These are phyloP conservation scores for Limnephilus lunatus DNA, from an alignment of 2,888 invertebrate genomes.

Conservation along the genomic window DNA sequence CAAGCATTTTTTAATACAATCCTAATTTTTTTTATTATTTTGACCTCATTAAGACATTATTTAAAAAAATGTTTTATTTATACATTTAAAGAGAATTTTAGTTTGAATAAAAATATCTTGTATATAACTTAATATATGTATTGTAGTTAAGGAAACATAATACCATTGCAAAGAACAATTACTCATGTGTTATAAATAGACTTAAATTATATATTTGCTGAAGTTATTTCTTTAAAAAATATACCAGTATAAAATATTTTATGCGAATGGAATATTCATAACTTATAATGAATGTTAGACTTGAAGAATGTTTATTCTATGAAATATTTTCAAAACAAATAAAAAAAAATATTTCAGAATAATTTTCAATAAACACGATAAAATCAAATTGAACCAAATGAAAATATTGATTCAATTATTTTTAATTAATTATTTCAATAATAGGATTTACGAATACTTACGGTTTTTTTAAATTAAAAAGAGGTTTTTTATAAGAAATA, in stretches of 20 bases:
- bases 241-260: conserved; percentile 44
- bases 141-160: conserved; percentile 22
- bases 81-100: neutral
- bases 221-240: conserved; percentile 39
- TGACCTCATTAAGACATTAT: neutral
- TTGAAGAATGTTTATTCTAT: conserved; percentile 54
- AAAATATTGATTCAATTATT: too few species aligned
- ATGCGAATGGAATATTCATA: conserved; percentile 24
- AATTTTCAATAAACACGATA: neutral
- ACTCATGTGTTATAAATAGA: conserved; percentile 46
- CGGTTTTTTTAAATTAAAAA: neutral
- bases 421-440: neutral
- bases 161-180: conserved; percentile 52
- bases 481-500: neutral
- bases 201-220: conserved; percentile 47
- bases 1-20: neutral
- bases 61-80: too few species aligned
- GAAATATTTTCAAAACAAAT: conserved; percentile 32
- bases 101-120: conserved; percentile 16
- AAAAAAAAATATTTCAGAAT: neutral
- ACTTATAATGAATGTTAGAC: conserved; percentile 54
- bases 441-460: neutral
- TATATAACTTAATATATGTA: conserved; percentile 46
- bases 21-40: neutral
- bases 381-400: neutral